A percentile compares a stretch with the other conserved stretches of the same genome.
These are phyloP conservation scores for Pavo muticus DNA, from an alignment of 2,113 vertebrate genomes.

Conservation along the genomic window DNA sequence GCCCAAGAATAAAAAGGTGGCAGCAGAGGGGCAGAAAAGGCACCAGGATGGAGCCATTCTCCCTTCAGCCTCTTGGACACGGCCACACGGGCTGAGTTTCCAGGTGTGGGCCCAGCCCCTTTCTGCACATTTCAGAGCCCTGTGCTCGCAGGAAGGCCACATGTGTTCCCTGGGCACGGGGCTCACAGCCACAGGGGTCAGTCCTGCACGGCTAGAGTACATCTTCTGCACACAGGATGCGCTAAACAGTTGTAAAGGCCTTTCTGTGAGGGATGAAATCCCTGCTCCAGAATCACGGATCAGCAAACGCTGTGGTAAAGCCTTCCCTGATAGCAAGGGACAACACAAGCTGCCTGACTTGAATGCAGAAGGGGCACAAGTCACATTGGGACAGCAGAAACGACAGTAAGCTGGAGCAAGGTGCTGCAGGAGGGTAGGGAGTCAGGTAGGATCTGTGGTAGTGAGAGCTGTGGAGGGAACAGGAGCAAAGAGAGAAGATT, in stretches of 20 bases:
- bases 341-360: background rate
- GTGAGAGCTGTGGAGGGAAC: background rate
- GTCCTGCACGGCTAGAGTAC: background rate
- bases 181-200: background rate
- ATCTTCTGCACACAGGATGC: background rate
- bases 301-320: background rate
- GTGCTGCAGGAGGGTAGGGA: background rate
- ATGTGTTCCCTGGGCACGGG: background rate
- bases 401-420: fast-evolving
- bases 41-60: background rate
- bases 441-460: background rate
- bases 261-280: background rate
- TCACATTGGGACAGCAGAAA: background rate
- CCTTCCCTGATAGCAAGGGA: background rate
- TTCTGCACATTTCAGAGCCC: background rate
- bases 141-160: background rate
- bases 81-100: background rate
- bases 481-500: background rate
- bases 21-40: background rate
- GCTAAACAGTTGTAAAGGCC: background rate
- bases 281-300: background rate
- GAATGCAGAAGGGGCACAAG: background rate
- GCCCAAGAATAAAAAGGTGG: background rate
- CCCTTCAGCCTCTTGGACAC: background rate
- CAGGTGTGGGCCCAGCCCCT: fast-evolving